Base-by-base conservation (phyloP, 2,113 vertebrate genomes). In the Thamnophis sirtalis region DNA sequence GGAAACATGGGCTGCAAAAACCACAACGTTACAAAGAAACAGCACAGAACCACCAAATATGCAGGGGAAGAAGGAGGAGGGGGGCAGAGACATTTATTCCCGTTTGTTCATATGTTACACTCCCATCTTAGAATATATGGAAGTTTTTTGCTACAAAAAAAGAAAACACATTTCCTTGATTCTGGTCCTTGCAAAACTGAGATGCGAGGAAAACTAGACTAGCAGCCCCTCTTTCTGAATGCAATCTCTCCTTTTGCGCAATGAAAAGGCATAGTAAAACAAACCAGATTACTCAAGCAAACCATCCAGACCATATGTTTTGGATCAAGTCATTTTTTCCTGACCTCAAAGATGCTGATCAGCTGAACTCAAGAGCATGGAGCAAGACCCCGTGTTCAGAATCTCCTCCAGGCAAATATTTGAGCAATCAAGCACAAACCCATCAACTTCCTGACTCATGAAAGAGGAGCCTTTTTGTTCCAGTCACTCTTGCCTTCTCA, bases 211-310 rank as follows among this genome's bases (percentile, higher is more conserved):
- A 60, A 80, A 21, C 51, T 26, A 88, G 11, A 1, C 28, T 15
- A 89, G 54, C 43, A 60, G 91, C 43, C 54, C 28, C 60, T 33
- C 85, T 49, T 53, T 56, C 11, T 24, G 60, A 33, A 53, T 56
- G 88, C 63, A 43, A 63, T 89, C 80, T 92, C 86, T 92, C 49
- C 88, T 84, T 89, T 55, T 86, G 91, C 9, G 60, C 80, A 53
- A 89, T 89, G 91, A 86, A 92, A 89, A 38, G 51, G 49, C 80
- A 60, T 53, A 63, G 55, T 89, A 92, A 92, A 92, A 89, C 88
- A 92, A 92, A 86, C 48, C 88, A 92, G 91, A 92, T 92, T 21
- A 55, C 55, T 92, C 54, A 85, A 89, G 88, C 88, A 86, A 89
- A 92, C 53, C 56, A 89, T 89, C 80, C 56, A 11, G 50, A 63